Conservation (phyloP, 2,888 invertebrate genomes). For the Xylocampa areola region DNA sequence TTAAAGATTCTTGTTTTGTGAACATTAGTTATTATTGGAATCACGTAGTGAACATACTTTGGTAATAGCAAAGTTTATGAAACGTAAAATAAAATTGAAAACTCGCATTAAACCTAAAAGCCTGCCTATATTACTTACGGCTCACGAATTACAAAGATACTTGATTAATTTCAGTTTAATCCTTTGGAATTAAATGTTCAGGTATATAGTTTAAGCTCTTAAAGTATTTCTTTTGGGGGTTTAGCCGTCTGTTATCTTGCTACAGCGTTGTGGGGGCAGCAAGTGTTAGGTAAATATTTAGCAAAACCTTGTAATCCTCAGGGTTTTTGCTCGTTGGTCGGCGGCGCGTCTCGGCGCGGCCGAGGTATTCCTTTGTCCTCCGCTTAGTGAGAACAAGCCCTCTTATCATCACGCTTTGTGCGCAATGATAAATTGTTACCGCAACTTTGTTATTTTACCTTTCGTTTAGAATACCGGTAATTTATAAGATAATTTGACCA, state of each 20-base stretch:
- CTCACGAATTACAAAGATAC: conserved; percentile 36
- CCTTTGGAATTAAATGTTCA: conserved; percentile 25
- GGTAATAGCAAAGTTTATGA: conserved; percentile 30
- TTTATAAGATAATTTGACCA: too few relatives aligned
- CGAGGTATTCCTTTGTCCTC: conserved; percentile 74
- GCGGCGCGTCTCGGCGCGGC: conserved; percentile 41
- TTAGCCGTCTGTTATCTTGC: conserved; percentile 58
- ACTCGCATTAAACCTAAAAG: conserved; percentile 43
- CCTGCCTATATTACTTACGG: conserved; percentile 42
- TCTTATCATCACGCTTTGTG: conserved; percentile 79
- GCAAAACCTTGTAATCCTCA: conserved; percentile 78
- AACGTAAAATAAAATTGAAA: conserved; percentile 43
- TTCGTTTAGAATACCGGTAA: not conserved
- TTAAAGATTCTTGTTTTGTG: conserved; percentile 58
- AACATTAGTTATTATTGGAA: conserved; percentile 39
- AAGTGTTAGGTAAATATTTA: conserved; percentile 84
- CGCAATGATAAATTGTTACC: conserved; percentile 79
- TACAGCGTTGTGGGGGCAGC: conserved; percentile 60
- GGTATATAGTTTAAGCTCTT: conserved; percentile 47
- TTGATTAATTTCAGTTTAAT: conserved; percentile 50
- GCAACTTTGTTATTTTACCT: conserved; percentile 37
- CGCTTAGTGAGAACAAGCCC: conserved; percentile 69
- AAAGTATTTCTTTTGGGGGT: conserved; percentile 61
- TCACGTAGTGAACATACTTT: conserved; percentile 33
- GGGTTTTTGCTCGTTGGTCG: conserved; percentile 73